Conservation (phyloP, 2,797 vertebrate species). For the Cichlasoma orientale region DNA sequence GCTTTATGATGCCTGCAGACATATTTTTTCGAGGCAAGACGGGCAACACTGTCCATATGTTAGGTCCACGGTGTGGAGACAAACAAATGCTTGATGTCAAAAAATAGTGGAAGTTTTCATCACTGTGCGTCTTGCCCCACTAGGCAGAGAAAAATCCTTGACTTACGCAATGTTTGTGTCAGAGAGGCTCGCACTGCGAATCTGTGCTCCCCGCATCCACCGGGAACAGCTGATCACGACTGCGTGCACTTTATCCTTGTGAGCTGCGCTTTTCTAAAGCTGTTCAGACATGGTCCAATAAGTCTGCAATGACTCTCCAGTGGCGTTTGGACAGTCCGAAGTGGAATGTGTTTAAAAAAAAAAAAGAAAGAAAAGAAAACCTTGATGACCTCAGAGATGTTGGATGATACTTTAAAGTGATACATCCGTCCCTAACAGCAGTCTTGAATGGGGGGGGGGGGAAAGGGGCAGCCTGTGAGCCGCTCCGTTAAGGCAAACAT, state of each 20-base stretch:
- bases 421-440: neutral
- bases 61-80: constrained; percentile 31
- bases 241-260: constrained; percentile 28
- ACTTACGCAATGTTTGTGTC: constrained; percentile 41
- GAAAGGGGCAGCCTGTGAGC: neutral
- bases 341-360: neutral
- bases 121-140: constrained; percentile 20
- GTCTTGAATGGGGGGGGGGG: constrained; percentile 3
- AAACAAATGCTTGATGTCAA: constrained; percentile 58
- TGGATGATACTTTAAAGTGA: constrained; percentile 3
- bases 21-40: constrained; percentile 36
- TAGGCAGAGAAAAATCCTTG: constrained; percentile 28
- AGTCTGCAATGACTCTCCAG: constrained; percentile 21
- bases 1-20: constrained; percentile 30
- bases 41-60: constrained; percentile 35
- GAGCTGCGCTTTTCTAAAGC: constrained; percentile 35
- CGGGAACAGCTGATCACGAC: constrained; percentile 35
- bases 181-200: constrained; percentile 17
- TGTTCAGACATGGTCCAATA: constrained; percentile 37
- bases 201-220: constrained; percentile 25
- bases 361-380: constrained; percentile 10
- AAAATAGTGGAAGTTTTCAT: constrained; percentile 35
- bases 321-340: constrained; percentile 6
- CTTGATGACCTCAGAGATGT: constrained; percentile 18
- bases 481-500: neutral